These are phyloP conservation scores for Philhelius pedissequus DNA, from an alignment of 2,888 invertebrate genomes.

Conservation along the genomic window DNA sequence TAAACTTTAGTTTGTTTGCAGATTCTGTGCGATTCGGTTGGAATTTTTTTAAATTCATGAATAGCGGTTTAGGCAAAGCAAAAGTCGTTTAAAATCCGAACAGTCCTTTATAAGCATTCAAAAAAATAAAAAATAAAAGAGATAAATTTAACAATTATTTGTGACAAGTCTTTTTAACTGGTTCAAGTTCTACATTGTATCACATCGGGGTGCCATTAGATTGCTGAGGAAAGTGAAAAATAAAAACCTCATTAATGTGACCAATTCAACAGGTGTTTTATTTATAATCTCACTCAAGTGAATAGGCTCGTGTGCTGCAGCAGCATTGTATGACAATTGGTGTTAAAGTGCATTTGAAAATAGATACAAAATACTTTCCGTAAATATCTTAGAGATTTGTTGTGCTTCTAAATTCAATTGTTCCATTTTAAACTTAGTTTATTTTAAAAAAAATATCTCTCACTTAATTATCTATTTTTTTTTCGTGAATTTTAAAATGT, in stretches of 20 bases:
- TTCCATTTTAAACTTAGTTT: too few relatives aligned
- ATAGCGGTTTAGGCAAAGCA: background rate
- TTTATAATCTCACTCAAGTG: slow-evolving; percentile 22
- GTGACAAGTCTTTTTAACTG: background rate
- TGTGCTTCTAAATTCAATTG: too few relatives aligned
- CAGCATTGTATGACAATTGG: background rate
- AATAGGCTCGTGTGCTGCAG: background rate
- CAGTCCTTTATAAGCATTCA: background rate
- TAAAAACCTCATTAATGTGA: slow-evolving; percentile 28
- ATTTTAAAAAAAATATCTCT: too few relatives aligned
- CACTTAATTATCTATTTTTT: too few relatives aligned
- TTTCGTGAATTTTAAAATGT: too few relatives aligned
- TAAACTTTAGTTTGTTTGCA: slow-evolving; percentile 59
- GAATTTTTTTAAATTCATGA: background rate
- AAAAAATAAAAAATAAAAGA: background rate
- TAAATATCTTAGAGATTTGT: background rate
- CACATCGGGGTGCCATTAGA: slow-evolving; percentile 1
- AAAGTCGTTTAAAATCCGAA: background rate
- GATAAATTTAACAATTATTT: background rate
- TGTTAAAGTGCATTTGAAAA: slow-evolving; percentile 6
- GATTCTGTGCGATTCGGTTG: slow-evolving; percentile 55
- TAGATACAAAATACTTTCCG: slow-evolving; percentile 7
- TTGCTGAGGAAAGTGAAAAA: background rate
- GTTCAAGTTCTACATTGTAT: background rate
- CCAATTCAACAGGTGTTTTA: slow-evolving; percentile 59